Evolutionary conservation across 2,797 vertebrate species (phyloP).

Genomic region (Poeciliopsis infans): DNA sequence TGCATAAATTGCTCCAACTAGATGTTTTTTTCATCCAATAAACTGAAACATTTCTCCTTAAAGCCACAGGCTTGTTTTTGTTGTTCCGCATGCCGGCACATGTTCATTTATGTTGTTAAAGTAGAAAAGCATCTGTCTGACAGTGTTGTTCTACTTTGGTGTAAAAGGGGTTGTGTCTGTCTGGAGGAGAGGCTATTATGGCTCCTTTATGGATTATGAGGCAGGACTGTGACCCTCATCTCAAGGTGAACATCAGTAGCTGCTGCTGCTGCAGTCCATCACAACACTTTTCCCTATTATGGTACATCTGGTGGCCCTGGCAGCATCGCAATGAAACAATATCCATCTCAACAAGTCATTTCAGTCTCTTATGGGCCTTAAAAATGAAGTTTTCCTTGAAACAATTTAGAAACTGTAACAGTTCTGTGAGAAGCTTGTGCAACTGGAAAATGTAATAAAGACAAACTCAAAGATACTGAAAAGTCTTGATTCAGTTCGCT

Average conservation of each 20-base stretch:
- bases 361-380: slow-evolving; percentile 38
- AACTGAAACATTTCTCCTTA: neutral
- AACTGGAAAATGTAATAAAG: slow-evolving; percentile 12
- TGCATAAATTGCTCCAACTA: neutral
- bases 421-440: slow-evolving; percentile 20
- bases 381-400: slow-evolving; percentile 42
- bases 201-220: slow-evolving; percentile 78
- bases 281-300: slow-evolving; percentile 63
- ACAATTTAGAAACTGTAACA: slow-evolving; percentile 27
- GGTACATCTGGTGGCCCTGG: slow-evolving; percentile 59
- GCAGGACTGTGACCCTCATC: slow-evolving; percentile 72
- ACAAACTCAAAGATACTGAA: slow-evolving; percentile 17
- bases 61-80: neutral
- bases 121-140: slow-evolving; percentile 36
- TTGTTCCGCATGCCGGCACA: slow-evolving; percentile 18
- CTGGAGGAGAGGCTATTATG: slow-evolving; percentile 70
- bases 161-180: slow-evolving; percentile 64
- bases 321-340: slow-evolving; percentile 46
- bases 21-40: neutral
- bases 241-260: slow-evolving; percentile 77
- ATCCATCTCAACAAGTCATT: slow-evolving; percentile 58
- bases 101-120: slow-evolving; percentile 36
- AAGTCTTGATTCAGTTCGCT: slow-evolving; percentile 12
- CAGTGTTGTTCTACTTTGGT: slow-evolving; percentile 63
- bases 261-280: slow-evolving; percentile 68